Conservation (phyloP, 2,113 vertebrate species). For the Naja naja region DNA sequence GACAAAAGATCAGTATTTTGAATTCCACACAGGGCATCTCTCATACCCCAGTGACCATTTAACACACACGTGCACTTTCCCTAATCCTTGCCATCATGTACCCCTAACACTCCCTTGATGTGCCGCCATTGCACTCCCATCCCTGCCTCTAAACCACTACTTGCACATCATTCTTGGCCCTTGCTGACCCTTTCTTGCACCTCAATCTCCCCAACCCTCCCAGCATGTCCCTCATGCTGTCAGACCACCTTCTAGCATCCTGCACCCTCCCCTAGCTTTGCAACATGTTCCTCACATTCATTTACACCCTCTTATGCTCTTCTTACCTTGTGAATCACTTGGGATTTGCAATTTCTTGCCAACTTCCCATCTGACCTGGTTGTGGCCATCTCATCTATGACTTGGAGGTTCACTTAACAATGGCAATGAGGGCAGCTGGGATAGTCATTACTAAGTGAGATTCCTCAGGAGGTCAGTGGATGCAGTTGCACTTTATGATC, state of each 20-base stretch:
- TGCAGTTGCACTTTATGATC: not conserved
- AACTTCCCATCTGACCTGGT: not conserved
- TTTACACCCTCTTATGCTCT: not conserved
- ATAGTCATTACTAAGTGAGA: not conserved
- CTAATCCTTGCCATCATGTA: not conserved
- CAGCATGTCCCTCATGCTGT: not conserved
- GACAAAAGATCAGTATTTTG: slow-evolving; percentile 60
- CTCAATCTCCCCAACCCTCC: not conserved
- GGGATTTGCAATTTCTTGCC: not conserved
- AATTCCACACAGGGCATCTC: not conserved
- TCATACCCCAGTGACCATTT: too few relatives aligned
- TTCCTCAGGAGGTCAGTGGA: too few relatives aligned
- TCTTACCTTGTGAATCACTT: not conserved
- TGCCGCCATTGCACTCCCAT: not conserved
- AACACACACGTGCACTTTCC: too few relatives aligned
- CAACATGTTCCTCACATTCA: not conserved
- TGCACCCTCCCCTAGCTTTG: not conserved
- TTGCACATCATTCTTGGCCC: not conserved
- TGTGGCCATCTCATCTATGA: not conserved
- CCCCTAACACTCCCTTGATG: not conserved
- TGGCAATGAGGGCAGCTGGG: not conserved
- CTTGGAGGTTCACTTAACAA: not conserved
- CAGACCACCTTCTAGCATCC: not conserved
- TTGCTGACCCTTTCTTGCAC: not conserved
- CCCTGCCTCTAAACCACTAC: not conserved